Evolutionary conservation across 1,140 invertebrate genomes (phyloP).

Genomic region (Neodiprion virginianus): DNA sequence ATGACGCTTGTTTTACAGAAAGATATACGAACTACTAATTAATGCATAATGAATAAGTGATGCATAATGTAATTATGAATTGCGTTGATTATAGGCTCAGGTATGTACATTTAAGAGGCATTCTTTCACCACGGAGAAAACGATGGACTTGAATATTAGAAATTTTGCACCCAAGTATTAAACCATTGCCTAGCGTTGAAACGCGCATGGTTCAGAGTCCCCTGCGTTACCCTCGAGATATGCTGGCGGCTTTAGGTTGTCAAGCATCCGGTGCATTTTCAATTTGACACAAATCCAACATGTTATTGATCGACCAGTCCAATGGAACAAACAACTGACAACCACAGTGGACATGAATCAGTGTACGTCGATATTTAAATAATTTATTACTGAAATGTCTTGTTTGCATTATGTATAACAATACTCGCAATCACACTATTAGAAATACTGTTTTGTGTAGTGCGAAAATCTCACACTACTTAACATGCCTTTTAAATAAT

Average conservation of each 20-base stretch:
- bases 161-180: neutral
- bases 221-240: neutral
- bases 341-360: constrained; percentile 13
- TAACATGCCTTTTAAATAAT: constrained; percentile 4
- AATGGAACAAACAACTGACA: constrained; percentile 1
- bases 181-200: neutral
- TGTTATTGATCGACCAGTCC: neutral
- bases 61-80: neutral
- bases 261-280: neutral
- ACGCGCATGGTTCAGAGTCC: neutral
- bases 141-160: constrained; percentile 7
- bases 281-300: constrained; percentile 13
- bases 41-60: neutral
- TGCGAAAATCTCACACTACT: constrained; percentile 1
- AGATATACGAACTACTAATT: no score
- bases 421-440: neutral
- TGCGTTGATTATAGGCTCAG: constrained; percentile 15
- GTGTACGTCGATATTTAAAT: constrained; percentile 10
- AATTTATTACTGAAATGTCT: neutral
- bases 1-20: no score
- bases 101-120: constrained; percentile 16
- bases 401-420: constrained; percentile 9
- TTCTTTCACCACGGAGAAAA: neutral
- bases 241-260: neutral
- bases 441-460: constrained; percentile 10